Evolutionary conservation across 2,113 vertebrate species (phyloP).

Genomic region (Nansenia antarctica): DNA sequence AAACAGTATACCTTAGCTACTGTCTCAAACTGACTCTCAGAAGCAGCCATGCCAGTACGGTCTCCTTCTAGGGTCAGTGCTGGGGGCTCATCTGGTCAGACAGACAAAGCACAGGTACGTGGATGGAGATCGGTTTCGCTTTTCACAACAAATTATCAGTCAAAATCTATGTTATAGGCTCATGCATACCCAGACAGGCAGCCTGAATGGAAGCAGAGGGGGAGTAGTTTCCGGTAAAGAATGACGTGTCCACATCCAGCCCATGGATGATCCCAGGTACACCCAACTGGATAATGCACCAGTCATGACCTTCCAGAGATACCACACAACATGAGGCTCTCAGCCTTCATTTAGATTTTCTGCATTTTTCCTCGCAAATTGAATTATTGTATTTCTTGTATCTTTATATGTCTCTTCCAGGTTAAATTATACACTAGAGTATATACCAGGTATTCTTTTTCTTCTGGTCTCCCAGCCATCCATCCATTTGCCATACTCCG

Average conservation of each 20-base stretch:
- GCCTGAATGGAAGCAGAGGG: conserved; percentile 74
- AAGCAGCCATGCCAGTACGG: conserved; percentile 75
- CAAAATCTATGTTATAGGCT: neutral
- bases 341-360: neutral
- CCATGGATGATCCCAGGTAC: conserved; percentile 65
- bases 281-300: conserved; percentile 75
- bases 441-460: conserved; percentile 76
- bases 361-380: neutral
- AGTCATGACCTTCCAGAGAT: conserved; percentile 68
- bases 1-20: conserved; percentile 64
- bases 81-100: conserved; percentile 58
- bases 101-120: neutral
- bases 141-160: too few species aligned
- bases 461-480: conserved; percentile 85
- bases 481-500: conserved; percentile 80
- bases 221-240: conserved; percentile 75
- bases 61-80: conserved; percentile 60
- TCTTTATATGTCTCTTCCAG: neutral
- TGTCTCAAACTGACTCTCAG: conserved; percentile 63
- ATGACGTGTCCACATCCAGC: conserved; percentile 77
- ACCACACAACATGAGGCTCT: neutral
- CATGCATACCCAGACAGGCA: conserved; percentile 56
- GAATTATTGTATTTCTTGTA: neutral
- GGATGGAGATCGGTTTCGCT: too few species aligned
- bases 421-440: too few species aligned